Base-by-base conservation (phyloP, 2,888 invertebrate species). In the Ophion costatus region DNA sequence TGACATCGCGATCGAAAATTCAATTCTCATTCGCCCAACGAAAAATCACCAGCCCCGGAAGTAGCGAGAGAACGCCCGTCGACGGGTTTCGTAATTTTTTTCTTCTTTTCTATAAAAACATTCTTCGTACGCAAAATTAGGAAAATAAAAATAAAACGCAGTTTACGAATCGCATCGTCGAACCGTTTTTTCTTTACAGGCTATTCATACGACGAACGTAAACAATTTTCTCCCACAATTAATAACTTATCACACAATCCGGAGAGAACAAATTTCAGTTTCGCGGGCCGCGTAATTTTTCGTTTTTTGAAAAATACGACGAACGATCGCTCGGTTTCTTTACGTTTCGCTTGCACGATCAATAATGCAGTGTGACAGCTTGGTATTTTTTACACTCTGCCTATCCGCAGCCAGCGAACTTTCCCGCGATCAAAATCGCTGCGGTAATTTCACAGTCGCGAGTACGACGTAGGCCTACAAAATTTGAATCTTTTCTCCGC, bases 191-290 rank as follows among this genome's bases (percentile, higher is more conserved):
- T 76, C 73, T 77, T 73, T 38, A 66, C 69, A 71, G 29, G 56
- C 71, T 59, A 22, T 63, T 69, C 11, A 57, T 61, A 51, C 73
- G 67, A 56, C 63, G 69, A 61, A 77, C 73, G 81, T 81, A 81
- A 71, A 81, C 14, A 10, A 69, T 70, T 82, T 82, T 69, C 42
- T 73, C 61, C 75, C 78, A 56, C 57, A 82, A 82, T 82, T 79
- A 84, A 82, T 82, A 85, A 85, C 79, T 82, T 85, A 67, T 76
- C 82, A 73, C 56, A 64, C 79, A 59, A 70, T 71, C 59, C 57
- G 59, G 76, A 70, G 74, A 83, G 69, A 70, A 70, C 63, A 63
- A 66, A n/a, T 57, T 29, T 67, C 9, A 38, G 33, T 69, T 74
- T 71, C 64, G 59, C 74, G 64, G 51, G 56, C 71, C 51, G 70